Percentiles rank a stretch among this genome's conserved stretches.
Evolutionary conservation across 2,888 invertebrate species (phyloP).

Genomic region (Agrochola macilenta): DNA sequence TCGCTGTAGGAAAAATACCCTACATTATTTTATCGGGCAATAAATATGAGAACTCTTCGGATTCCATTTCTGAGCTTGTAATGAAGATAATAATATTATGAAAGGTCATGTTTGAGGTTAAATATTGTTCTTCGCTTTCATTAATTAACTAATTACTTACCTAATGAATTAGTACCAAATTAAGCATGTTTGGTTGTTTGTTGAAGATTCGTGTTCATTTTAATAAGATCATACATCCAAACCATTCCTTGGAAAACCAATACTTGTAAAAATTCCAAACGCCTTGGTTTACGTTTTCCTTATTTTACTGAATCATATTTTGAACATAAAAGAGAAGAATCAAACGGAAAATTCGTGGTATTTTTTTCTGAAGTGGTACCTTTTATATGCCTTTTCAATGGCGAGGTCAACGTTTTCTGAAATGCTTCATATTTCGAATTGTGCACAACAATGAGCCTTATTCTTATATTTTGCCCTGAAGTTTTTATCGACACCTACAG

Average conservation of each 20-base stretch:
- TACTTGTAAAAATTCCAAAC: no score
- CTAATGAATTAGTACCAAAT: no score
- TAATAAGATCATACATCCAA: no score
- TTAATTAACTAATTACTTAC: neutral
- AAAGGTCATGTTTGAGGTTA: neutral
- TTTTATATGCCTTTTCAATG: constrained; percentile 46
- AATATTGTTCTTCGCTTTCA: neutral
- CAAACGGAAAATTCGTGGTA: constrained; percentile 38
- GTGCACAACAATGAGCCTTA: constrained; percentile 25
- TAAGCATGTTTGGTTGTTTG: no score
- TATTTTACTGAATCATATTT: constrained; percentile 40
- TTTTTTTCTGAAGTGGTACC: constrained; percentile 46
- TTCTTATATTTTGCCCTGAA: constrained; percentile 34
- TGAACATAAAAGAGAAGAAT: constrained; percentile 34
- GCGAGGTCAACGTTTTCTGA: constrained; percentile 51
- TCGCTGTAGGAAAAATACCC: constrained; percentile 17
- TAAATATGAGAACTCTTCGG: constrained; percentile 7
- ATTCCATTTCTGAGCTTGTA: constrained; percentile 4
- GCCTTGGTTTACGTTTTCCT: constrained; percentile 5
- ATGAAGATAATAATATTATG: constrained; percentile 7
- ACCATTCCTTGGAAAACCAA: no score
- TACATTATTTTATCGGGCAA: constrained; percentile 17
- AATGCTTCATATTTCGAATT: constrained; percentile 41
- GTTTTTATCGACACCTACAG: constrained; percentile 19
- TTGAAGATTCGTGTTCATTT: no score